These are phyloP conservation scores for Meloe dianella DNA, from an alignment of 2,888 invertebrate species.

Conservation along the genomic window DNA sequence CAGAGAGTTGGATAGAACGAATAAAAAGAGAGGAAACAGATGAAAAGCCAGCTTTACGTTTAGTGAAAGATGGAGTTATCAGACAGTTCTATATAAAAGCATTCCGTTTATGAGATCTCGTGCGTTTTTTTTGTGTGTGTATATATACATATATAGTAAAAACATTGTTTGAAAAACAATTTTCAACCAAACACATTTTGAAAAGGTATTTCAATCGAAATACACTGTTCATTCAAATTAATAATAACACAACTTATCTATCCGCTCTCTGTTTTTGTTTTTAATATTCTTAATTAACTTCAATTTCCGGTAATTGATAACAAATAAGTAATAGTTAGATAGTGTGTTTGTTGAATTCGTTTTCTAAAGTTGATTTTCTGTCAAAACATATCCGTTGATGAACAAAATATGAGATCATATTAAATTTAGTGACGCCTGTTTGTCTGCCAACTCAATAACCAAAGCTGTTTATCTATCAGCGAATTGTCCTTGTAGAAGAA, in stretches of 20 bases:
- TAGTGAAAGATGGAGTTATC: not conserved
- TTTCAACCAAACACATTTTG: too few species aligned
- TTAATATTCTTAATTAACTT: not conserved
- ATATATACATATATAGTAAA: too few species aligned
- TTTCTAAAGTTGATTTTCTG: constrained; percentile 1
- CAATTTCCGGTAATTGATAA: not conserved
- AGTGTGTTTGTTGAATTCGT: too few species aligned
- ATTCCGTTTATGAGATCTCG: too few species aligned
- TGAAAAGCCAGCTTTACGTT: not conserved
- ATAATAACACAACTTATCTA: not conserved
- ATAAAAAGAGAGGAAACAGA: not conserved
- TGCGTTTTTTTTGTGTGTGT: not conserved
- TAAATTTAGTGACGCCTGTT: constrained; percentile 14
- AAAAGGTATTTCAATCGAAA: not conserved
- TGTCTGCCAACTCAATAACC: constrained; percentile 13
- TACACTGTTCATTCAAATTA: too few species aligned
- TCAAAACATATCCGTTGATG: not conserved
- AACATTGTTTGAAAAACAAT: not conserved
- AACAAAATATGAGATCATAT: constrained; percentile 13
- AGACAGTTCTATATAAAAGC: not conserved
- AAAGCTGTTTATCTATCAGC: constrained; percentile 10
- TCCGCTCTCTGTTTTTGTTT: not conserved
- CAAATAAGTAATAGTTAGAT: too few species aligned
- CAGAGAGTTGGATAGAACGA: not conserved
- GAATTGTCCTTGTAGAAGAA: constrained; percentile 1